These are phyloP conservation scores for Brachionus calyciflorus DNA, from an alignment of 1,140 invertebrate species.

Conservation along the genomic window DNA sequence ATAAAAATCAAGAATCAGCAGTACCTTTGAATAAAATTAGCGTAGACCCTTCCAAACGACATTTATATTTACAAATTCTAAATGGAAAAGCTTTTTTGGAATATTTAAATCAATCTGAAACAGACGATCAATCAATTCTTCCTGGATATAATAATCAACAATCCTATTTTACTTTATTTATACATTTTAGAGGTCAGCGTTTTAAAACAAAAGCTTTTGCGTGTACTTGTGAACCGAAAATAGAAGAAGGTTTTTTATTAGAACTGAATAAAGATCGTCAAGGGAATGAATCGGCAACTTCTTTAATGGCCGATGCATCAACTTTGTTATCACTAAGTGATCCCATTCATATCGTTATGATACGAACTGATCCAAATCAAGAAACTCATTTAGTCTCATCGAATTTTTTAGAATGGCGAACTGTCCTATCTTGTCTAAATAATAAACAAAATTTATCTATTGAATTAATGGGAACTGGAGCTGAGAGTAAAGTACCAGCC, in stretches of 20 bases:
- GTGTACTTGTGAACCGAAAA: constrained; percentile 58
- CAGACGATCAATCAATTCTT: not conserved
- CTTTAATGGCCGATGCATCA: constrained; percentile 54
- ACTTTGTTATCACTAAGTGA: constrained; percentile 57
- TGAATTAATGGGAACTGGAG: constrained; percentile 57
- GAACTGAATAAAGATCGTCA: constrained; percentile 58
- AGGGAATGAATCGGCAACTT: constrained; percentile 49
- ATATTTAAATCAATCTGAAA: constrained; percentile 36
- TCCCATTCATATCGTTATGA: constrained; percentile 56
- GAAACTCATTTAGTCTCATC: constrained; percentile 59
- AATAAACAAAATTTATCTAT: constrained; percentile 52
- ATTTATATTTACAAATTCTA: constrained; percentile 20
- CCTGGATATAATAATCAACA: constrained; percentile 15
- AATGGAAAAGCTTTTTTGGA: constrained; percentile 41
- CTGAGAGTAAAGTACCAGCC: constrained; percentile 57
- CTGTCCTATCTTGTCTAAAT: constrained; percentile 52
- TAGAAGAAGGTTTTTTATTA: constrained; percentile 58
- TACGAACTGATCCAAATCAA: constrained; percentile 55
- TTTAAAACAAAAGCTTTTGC: constrained; percentile 57
- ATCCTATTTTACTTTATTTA: constrained; percentile 55
- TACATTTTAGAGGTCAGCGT: constrained; percentile 58
- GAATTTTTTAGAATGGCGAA: constrained; percentile 58
- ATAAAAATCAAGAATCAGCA: constrained; percentile 12
- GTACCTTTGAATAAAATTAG: constrained; percentile 20
- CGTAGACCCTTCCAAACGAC: constrained; percentile 22